These are phyloP conservation scores for Metallyticus violacea DNA, from an alignment of 2,888 invertebrate species.

Conservation along the genomic window DNA sequence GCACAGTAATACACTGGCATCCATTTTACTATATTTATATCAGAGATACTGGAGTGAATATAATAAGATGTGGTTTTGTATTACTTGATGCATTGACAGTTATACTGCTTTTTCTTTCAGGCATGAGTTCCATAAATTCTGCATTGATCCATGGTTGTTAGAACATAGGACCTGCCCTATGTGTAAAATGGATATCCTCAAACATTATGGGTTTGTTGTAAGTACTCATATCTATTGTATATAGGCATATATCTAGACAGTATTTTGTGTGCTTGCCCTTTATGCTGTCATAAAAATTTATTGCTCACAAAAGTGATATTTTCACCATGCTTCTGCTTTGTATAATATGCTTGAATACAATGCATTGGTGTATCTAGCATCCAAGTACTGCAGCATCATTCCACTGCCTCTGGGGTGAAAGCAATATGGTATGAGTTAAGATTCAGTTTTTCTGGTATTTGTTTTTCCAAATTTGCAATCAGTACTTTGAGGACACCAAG, in stretches of 20 bases:
- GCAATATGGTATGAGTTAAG: neutral
- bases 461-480: too few relatives aligned
- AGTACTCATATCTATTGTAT: slow-evolving; percentile 46
- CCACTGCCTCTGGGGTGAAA: neutral
- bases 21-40: neutral
- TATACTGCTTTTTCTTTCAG: slow-evolving; percentile 63
- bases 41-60: too few relatives aligned
- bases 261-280: neutral
- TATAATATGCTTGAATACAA: neutral
- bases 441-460: too few relatives aligned
- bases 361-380: neutral
- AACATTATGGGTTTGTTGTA: slow-evolving; percentile 84
- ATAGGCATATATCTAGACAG: neutral
- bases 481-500: too few relatives aligned
- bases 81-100: too few relatives aligned
- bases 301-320: neutral
- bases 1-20: too few relatives aligned
- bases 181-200: slow-evolving; percentile 95
- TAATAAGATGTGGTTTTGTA: too few relatives aligned
- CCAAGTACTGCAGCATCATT: neutral
- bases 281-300: neutral
- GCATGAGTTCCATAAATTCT: slow-evolving; percentile 92
- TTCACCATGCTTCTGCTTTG: neutral
- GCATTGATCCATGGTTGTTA: slow-evolving; percentile 94
- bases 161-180: slow-evolving; percentile 95